Conservation (phyloP, 2,797 vertebrate genomes). For the Graptemys geographica region DNA sequence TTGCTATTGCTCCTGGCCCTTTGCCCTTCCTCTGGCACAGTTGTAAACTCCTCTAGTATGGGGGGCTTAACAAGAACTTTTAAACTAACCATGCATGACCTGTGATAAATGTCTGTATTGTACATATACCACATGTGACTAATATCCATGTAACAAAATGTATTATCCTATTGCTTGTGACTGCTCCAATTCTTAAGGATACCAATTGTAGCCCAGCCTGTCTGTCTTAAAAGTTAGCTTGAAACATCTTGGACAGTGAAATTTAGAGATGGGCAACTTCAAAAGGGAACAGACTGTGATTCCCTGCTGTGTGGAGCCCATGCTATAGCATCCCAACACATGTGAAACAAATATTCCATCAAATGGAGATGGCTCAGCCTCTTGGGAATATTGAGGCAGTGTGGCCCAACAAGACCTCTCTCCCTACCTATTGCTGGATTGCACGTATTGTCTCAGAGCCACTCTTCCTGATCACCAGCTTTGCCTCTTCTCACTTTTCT, state of each 20-base stretch:
- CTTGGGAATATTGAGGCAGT: too few species aligned
- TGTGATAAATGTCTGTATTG: neutral
- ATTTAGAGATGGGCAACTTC: neutral
- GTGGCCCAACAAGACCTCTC: too few species aligned
- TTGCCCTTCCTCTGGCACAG: neutral
- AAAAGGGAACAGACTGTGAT: neutral
- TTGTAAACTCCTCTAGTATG: neutral
- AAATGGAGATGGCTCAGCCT: neutral
- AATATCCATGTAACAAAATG: too few species aligned
- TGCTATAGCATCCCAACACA: neutral
- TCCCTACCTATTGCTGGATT: too few species aligned
- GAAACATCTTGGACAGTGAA: neutral
- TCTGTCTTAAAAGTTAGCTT: neutral
- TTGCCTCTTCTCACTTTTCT: too few species aligned
- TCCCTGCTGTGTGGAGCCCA: neutral
- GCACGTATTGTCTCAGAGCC: too few species aligned
- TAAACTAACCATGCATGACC: neutral
- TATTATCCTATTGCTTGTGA: neutral
- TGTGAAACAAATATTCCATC: neutral
- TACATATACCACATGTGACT: too few species aligned
- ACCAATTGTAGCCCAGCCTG: neutral
- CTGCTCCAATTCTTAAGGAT: neutral
- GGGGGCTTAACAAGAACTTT: neutral
- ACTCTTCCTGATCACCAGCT: too few species aligned
- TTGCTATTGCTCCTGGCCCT: neutral